Evolutionary conservation across 2,113 vertebrate species (phyloP), one percentile per base, ranked within the genome.

Genomic region (Oreotragus oreotragus): DNA sequence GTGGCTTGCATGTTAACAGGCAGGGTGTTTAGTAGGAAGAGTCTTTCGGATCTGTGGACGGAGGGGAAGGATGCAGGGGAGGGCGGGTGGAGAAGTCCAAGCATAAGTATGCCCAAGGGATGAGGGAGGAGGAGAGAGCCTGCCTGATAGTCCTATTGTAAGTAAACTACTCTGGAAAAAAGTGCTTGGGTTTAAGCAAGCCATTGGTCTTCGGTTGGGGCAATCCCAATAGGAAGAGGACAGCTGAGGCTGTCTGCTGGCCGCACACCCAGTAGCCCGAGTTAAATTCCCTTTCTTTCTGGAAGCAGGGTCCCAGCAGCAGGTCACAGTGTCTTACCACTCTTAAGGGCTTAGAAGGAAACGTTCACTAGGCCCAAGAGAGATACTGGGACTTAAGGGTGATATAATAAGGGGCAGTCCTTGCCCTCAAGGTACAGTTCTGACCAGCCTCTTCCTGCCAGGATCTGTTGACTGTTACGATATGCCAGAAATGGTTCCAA

Each of bases 281-380:
- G 36, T 51, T 87, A 92, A 94, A 88, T 73, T 57, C 45, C 12
- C 39, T 84, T 97, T 25, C 87, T 70, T 94, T 92, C 85, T 90
- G 45, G 76, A 51, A 77, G n/a, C 30, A 45, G 55, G 85, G 43
- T 58, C 43, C 70, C 70, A 60, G 30, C 5, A 3, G 23, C 30
- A 21, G 12, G 21, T 43, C 43, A 66, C 19, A 33, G 49, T 28
- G 3, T 36, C 39, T 4, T 0, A 33, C 12, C 17, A 27, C 47
- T 49, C 30, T 53, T 53, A 64, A 7, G 47, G 39, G 28, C 88
- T 70, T 66, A 86, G 76, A 85, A 57, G 62, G n/a, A 89, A 66
- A 39, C 60, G 14, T 76, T 53, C n/a, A 53, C 2, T 14, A 43
- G 39, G 45, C 16, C 15, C 39, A 11, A 39, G 21, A 51, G 11